phyloP scores from a whole-genome alignment of 2,113 vertebrate species.

The Patagioenas fasciata region DNA sequence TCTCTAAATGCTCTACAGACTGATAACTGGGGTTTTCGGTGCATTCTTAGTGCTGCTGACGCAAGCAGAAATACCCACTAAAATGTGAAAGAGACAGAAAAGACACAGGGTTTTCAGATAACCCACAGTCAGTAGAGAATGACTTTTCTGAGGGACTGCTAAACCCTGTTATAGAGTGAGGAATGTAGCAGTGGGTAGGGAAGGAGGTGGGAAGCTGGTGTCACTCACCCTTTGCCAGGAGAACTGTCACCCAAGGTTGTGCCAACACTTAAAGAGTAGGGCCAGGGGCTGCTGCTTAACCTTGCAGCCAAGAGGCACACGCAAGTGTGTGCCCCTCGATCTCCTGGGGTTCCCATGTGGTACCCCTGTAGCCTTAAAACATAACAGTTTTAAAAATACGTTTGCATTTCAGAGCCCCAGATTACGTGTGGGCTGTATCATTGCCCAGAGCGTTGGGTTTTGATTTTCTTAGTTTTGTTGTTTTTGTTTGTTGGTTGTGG shows the following conservation, averaged over 20 bases:
- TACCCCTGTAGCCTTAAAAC: neutral
- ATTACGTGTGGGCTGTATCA: neutral
- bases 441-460: neutral
- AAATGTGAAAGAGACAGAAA: neutral
- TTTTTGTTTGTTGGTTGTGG: neutral
- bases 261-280: too few species aligned
- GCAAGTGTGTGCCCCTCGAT: neutral
- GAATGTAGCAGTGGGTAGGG: neutral
- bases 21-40: neutral
- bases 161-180: neutral
- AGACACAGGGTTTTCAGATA: neutral
- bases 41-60: neutral
- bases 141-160: neutral
- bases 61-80: neutral
- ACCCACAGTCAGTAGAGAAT: neutral
- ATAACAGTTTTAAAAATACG: neutral
- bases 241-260: neutral
- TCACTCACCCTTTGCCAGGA: neutral
- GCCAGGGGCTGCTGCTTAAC: neutral
- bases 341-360: neutral
- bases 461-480: neutral
- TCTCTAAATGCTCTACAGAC: neutral
- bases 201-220: neutral
- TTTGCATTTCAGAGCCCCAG: constrained; percentile 18
- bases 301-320: neutral